Evolutionary conservation across 2,113 vertebrate genomes (phyloP).

Genomic region (Cephalopterus ornatus): DNA sequence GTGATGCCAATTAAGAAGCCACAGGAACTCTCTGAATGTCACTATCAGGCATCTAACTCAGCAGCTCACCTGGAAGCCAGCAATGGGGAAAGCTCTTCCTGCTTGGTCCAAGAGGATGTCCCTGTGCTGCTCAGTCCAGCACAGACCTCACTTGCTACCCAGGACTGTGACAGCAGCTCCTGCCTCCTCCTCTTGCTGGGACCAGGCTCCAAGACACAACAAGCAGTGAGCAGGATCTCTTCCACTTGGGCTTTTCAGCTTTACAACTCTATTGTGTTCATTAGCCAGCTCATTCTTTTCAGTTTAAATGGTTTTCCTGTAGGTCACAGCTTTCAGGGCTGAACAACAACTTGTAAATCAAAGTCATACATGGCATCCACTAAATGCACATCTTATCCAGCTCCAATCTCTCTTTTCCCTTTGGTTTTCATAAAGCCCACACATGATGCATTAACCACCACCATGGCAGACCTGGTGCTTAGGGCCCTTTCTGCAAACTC

Average conservation of each 20-base stretch:
- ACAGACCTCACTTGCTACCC: neutral
- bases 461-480: neutral
- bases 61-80: conserved; percentile 16
- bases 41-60: neutral
- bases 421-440: neutral
- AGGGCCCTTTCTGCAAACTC: neutral
- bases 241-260: neutral
- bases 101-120: neutral
- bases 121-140: neutral
- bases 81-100: neutral
- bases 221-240: neutral
- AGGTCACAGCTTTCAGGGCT: conserved; percentile 28
- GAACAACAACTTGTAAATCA: conserved; percentile 3
- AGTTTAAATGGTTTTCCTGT: conserved; percentile 22
- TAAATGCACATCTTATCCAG: neutral
- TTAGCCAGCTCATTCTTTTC: conserved; percentile 1
- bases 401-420: neutral
- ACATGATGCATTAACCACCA: neutral
- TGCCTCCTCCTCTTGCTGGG: neutral
- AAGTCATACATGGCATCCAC: neutral
- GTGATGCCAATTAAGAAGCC: neutral
- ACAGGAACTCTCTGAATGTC: neutral
- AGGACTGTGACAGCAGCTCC: neutral
- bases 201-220: neutral
- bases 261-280: neutral